phyloP scores from a whole-genome alignment of 2,797 vertebrate species.

The Columba guinea region DNA sequence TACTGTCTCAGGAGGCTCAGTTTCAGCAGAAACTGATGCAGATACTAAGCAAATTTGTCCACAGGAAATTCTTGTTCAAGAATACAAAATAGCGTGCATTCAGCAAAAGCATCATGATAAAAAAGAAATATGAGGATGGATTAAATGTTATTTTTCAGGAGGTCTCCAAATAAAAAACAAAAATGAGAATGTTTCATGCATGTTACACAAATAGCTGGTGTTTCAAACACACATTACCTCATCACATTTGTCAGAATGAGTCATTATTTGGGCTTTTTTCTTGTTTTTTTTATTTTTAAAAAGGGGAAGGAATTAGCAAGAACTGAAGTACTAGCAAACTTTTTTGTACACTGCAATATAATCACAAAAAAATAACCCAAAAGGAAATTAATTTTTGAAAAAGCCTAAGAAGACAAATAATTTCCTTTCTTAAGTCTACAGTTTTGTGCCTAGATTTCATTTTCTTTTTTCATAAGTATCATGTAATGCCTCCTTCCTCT shows the following conservation, averaged over 20 bases:
- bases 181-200: not conserved
- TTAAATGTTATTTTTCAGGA: not conserved
- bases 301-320: not conserved
- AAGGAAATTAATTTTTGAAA: not conserved
- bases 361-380: not conserved
- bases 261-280: conserved; percentile 36
- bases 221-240: conserved; percentile 2
- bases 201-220: not conserved
- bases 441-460: not conserved
- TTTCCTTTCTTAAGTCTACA: not conserved
- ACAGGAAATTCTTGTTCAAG: not conserved
- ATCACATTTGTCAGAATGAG: not conserved
- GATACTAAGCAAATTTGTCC: not conserved
- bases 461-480: not conserved
- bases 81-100: not conserved
- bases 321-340: not conserved
- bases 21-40: not conserved
- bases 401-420: not conserved
- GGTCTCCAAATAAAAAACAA: not conserved
- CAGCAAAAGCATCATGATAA: not conserved
- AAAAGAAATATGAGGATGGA: not conserved
- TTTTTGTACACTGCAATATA: not conserved
- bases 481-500: not conserved
- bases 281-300: not conserved
- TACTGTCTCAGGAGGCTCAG: not conserved